Evolutionary conservation across 2,888 invertebrate species (phyloP).

Genomic region (Troides helena): DNA sequence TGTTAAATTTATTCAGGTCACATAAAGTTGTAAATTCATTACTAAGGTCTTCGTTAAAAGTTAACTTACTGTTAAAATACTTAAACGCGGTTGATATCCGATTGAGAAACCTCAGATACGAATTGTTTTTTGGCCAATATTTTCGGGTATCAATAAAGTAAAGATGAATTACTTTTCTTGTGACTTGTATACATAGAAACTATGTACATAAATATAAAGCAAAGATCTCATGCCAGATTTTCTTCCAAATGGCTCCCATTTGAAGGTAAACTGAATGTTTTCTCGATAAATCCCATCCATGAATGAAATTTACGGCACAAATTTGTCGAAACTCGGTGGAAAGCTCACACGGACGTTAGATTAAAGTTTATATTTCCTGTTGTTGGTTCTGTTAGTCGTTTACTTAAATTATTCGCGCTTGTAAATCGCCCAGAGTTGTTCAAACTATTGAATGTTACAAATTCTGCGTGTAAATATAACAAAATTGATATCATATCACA

Average conservation of each 20-base stretch:
- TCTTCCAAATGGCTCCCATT: neutral
- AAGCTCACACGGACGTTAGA: slow-evolving; percentile 24
- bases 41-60: neutral
- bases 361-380: slow-evolving; percentile 26
- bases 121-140: neutral
- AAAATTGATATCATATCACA: neutral
- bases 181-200: neutral
- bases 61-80: neutral
- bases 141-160: neutral
- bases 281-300: slow-evolving; percentile 5
- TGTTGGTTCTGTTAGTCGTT: slow-evolving; percentile 23
- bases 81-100: neutral
- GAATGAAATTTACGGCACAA: slow-evolving; percentile 19
- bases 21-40: neutral
- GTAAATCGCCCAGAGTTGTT: slow-evolving; percentile 12
- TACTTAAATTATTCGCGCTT: slow-evolving; percentile 21
- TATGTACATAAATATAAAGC: neutral
- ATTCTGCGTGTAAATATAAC: neutral
- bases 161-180: neutral
- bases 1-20: neutral
- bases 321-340: slow-evolving; percentile 21
- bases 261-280: slow-evolving; percentile 1
- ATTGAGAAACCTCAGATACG: neutral
- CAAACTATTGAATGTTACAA: slow-evolving; percentile 15
- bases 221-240: neutral